These are phyloP conservation scores for Myotis lucifugus DNA, from an alignment of 2,113 vertebrate genomes.

Conservation along the genomic window DNA sequence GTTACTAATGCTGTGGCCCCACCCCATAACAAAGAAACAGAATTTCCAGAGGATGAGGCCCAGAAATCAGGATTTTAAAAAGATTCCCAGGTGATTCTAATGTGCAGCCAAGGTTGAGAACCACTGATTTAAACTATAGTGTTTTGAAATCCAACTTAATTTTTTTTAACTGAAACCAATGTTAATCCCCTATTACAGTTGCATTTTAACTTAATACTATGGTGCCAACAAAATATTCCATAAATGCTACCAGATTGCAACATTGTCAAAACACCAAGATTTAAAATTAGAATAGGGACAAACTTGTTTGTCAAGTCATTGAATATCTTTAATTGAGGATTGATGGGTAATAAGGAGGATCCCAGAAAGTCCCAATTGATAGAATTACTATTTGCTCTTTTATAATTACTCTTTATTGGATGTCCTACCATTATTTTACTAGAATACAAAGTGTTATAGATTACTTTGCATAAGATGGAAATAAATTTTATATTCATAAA, in stretches of 20 bases:
- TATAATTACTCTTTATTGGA: background rate
- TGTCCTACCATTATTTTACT: background rate
- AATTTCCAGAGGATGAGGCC: too few species aligned
- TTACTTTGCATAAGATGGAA: background rate
- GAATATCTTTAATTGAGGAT: background rate
- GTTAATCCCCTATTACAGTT: background rate
- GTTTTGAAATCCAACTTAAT: background rate
- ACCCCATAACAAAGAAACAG: too few species aligned
- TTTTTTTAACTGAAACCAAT: background rate
- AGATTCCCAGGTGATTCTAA: too few species aligned
- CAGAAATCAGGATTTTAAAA: too few species aligned
- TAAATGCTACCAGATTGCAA: background rate
- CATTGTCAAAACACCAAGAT: background rate
- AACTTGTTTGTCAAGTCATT: background rate
- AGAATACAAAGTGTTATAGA: background rate
- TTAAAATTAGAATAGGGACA: slow-evolving; percentile 20
- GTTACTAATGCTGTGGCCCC: too few species aligned
- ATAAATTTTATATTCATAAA: background rate
- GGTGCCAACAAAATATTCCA: background rate
- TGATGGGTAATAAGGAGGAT: background rate
- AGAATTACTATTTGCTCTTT: background rate
- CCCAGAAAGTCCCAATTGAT: background rate
- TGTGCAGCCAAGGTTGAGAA: too few species aligned
- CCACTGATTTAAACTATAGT: background rate
- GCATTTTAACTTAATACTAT: background rate